phyloP scores from a whole-genome alignment of 2,113 vertebrate genomes.

The Puffinus mauretanicus region DNA sequence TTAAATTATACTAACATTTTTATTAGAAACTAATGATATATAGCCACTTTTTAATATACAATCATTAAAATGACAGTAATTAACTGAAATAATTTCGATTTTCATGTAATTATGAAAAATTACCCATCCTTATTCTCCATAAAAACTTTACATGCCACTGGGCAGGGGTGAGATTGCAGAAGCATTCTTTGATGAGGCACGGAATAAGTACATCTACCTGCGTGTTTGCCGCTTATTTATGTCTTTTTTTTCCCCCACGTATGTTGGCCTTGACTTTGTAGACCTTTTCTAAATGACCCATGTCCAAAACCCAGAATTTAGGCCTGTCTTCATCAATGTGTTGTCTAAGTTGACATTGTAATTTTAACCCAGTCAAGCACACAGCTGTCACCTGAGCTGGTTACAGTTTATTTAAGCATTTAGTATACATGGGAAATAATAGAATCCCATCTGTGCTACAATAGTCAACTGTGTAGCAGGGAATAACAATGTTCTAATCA shows the following conservation, averaged over 20 bases:
- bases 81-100: background rate
- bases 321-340: background rate
- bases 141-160: background rate
- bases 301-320: background rate
- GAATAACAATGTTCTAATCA: background rate
- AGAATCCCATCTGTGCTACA: background rate
- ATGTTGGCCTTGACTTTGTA: background rate
- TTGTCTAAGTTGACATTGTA: background rate
- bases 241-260: no score
- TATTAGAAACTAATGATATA: background rate
- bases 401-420: background rate
- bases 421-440: background rate
- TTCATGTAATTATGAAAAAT: background rate
- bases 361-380: background rate
- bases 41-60: background rate
- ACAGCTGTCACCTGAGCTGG: background rate
- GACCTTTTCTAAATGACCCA: background rate
- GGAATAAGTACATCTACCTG: background rate
- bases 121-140: background rate
- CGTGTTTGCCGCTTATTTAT: background rate
- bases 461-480: background rate
- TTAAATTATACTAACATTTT: background rate
- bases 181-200: fast-evolving
- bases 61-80: background rate
- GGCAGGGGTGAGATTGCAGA: background rate